These are phyloP conservation scores for Asarcornis scutulata DNA, from an alignment of 2,113 vertebrate species.

Conservation along the genomic window DNA sequence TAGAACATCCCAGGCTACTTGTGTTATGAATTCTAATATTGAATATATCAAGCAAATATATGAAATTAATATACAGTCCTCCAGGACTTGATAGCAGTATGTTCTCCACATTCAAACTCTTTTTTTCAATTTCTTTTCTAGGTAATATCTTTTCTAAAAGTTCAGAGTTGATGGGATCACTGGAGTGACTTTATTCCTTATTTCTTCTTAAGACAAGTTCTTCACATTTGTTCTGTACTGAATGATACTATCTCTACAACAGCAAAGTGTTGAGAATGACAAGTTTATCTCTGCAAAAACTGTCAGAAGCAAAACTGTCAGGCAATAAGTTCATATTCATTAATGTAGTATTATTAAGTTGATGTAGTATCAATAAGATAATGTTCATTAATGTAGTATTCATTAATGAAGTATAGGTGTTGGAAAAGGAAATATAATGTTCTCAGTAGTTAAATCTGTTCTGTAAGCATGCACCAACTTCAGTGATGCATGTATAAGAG, in stretches of 20 bases:
- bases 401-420: background rate
- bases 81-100: background rate
- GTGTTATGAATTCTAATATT: conserved; percentile 33
- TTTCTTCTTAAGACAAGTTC: background rate
- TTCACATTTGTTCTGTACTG: background rate
- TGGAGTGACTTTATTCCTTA: background rate
- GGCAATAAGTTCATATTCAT: background rate
- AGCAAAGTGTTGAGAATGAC: background rate
- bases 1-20: background rate
- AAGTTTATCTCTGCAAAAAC: background rate
- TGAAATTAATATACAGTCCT: background rate
- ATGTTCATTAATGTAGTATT: background rate
- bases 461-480: background rate
- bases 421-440: background rate
- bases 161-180: background rate
- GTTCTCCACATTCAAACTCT: conserved; percentile 10
- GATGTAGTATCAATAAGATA: too few species aligned
- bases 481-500: background rate
- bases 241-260: background rate
- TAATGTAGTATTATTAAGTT: background rate
- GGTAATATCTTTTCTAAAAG: background rate
- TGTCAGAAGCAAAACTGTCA: background rate
- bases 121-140: background rate
- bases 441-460: background rate
- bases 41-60: conserved; percentile 26